Conservation (phyloP, 2,888 invertebrate genomes). For the Slavum lentiscoides region DNA sequence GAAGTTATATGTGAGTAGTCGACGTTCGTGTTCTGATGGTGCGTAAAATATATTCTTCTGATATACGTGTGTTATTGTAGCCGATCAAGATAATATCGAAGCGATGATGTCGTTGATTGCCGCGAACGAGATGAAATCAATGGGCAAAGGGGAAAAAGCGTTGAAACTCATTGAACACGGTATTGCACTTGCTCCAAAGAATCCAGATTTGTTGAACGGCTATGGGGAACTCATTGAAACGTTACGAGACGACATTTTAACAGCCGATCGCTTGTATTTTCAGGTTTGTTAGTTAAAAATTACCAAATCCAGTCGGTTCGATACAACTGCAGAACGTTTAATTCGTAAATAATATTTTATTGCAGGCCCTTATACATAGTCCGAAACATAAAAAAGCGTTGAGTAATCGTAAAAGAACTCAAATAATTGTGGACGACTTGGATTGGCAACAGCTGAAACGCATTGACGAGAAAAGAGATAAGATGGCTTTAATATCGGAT, state of each 20-base stretch:
- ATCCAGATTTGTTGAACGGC: conserved; percentile 88
- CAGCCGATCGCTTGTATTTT: conserved; percentile 88
- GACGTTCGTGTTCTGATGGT: neutral
- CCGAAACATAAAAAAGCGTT: conserved; percentile 82
- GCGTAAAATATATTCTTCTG: too few species aligned
- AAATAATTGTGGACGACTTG: conserved; percentile 84
- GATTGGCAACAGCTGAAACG: conserved; percentile 77
- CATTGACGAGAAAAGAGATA: conserved; percentile 83
- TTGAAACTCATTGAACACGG: conserved; percentile 87
- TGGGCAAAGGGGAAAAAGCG: conserved; percentile 84
- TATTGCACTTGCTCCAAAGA: conserved; percentile 83
- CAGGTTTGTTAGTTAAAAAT: conserved; percentile 62
- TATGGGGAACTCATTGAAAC: conserved; percentile 93
- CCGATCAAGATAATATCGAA: conserved; percentile 64
- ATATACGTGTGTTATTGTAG: neutral
- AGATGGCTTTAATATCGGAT: conserved; percentile 79
- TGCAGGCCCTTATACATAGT: conserved; percentile 75
- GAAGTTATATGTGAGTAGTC: conserved; percentile 31
- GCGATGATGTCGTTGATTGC: conserved; percentile 82
- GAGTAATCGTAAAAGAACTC: conserved; percentile 80
- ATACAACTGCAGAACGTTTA: neutral
- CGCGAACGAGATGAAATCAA: conserved; percentile 80
- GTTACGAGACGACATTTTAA: conserved; percentile 79
- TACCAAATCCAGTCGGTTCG: neutral
- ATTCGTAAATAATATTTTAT: neutral